Percentiles rank a stretch among this genome's conserved stretches.
Evolutionary conservation across 2,113 vertebrate species (phyloP).

Genomic region (Uria lomvia): DNA sequence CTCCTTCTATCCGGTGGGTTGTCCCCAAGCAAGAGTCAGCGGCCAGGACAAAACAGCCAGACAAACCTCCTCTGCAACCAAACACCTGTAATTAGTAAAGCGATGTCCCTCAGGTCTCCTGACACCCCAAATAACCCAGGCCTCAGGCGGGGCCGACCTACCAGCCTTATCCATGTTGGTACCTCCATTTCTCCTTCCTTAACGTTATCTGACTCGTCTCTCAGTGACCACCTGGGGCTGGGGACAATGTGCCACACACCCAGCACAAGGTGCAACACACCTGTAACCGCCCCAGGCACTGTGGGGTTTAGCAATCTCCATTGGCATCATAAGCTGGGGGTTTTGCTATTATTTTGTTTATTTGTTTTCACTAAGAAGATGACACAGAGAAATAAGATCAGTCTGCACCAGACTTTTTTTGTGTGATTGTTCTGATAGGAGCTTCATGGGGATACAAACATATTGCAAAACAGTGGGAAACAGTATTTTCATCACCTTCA

Average conservation of each 20-base stretch:
- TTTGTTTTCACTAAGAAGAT: background rate
- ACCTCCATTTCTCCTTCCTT: background rate
- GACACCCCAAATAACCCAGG: background rate
- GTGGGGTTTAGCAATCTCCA: background rate
- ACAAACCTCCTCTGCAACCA: background rate
- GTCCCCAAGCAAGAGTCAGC: accelerated
- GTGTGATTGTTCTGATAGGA: background rate
- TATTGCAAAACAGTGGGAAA: background rate
- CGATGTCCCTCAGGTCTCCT: background rate
- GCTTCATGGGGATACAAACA: background rate
- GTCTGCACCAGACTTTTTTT: background rate
- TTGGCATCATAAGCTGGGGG: background rate
- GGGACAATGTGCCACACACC: background rate
- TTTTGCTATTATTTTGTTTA: background rate
- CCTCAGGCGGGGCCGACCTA: background rate
- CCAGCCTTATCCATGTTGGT: background rate
- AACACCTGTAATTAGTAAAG: background rate
- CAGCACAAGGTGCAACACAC: accelerated
- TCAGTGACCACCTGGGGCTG: accelerated
- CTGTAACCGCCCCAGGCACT: background rate
- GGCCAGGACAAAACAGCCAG: accelerated
- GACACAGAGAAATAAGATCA: background rate
- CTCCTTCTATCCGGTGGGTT: background rate
- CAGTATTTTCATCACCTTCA: background rate
- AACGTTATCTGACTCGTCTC: background rate